phyloP scores from a whole-genome alignment of 1,140 invertebrate genomes.

The Nymphalis io region DNA sequence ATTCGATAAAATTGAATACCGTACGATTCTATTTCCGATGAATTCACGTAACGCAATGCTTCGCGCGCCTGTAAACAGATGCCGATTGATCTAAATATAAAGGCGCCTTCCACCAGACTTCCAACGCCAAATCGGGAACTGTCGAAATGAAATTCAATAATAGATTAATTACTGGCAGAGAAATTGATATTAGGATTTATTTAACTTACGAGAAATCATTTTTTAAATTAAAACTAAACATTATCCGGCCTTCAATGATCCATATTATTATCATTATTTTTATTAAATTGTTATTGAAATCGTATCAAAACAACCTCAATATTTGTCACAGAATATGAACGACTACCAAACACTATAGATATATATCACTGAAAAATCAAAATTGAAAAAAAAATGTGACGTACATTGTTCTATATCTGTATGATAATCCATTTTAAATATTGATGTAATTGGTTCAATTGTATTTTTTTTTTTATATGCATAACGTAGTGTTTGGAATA shows the following conservation, averaged over 20 bases:
- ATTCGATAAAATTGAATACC: conserved; percentile 4
- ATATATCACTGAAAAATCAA: too few species aligned
- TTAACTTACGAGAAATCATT: not conserved
- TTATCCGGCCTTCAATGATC: too few species aligned
- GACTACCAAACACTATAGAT: too few species aligned
- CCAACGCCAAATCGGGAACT: conserved; percentile 50
- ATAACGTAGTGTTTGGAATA: not conserved
- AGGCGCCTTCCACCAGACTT: conserved; percentile 35
- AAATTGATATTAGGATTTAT: conserved; percentile 14
- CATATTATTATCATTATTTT: too few species aligned
- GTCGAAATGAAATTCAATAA: conserved; percentile 47
- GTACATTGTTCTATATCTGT: too few species aligned
- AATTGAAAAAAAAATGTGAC: too few species aligned
- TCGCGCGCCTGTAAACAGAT: conserved; percentile 46
- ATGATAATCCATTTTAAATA: too few species aligned
- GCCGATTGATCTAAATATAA: conserved; percentile 60
- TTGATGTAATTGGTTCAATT: too few species aligned
- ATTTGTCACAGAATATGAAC: too few species aligned
- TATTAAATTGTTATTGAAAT: too few species aligned
- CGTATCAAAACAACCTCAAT: too few species aligned
- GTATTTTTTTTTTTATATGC: not conserved
- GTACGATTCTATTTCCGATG: conserved; percentile 48
- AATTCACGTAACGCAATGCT: conserved; percentile 51
- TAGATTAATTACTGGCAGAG: conserved; percentile 28
- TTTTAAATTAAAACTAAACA: not conserved